Base-by-base conservation (phyloP, 2,113 vertebrate species). In the Rhea pennata region DNA sequence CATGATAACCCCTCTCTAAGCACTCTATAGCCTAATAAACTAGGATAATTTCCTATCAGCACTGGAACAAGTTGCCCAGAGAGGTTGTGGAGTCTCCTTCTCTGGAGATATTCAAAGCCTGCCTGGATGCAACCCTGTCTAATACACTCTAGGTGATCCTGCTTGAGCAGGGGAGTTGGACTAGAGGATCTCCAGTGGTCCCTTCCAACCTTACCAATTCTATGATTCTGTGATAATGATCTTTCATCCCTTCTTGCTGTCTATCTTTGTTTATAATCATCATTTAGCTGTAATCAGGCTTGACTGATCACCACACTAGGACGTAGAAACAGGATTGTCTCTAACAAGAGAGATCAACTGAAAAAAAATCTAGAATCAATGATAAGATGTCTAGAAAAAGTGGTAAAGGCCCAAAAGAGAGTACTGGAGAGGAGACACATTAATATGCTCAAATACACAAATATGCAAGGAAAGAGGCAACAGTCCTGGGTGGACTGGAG, bases 311-410 rank as follows among this genome's bases (percentile, higher is more conserved):
- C 51, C 67, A 33, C 4, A 40, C 13, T 3, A 15, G 2, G n/a
- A 26, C 0, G 0, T 2, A 20, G 44, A 81, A 70, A 29, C 7
- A 5, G 44, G 39, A 3, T 42, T 53, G 11, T 27, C 40, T n/a
- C 79, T n/a, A 22, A 14, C 14, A 23, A 73, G 56, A 91, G 61
- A 53, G 24, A 15, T 0, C 26, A 58, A 48, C 8, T 17, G 15
- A 20, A 7, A 27, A 27, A 36, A 82, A 71, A 10, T 16, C 29
- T 16, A 48, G 46, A 61, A 16, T 39, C 42, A 39, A 69, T 62
- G 69, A 16, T 5, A 65, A 66, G 33, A 81, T 29, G 26, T 48
- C 21, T 36, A 29, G n/a, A 16, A 4, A 46, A 80, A 65, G 50
- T 3, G 4, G 4, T 11, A 42, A 19, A 7, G 21, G 23, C 16